phyloP scores from a whole-genome alignment of 2,888 invertebrate species.

The Myathropa florea region DNA sequence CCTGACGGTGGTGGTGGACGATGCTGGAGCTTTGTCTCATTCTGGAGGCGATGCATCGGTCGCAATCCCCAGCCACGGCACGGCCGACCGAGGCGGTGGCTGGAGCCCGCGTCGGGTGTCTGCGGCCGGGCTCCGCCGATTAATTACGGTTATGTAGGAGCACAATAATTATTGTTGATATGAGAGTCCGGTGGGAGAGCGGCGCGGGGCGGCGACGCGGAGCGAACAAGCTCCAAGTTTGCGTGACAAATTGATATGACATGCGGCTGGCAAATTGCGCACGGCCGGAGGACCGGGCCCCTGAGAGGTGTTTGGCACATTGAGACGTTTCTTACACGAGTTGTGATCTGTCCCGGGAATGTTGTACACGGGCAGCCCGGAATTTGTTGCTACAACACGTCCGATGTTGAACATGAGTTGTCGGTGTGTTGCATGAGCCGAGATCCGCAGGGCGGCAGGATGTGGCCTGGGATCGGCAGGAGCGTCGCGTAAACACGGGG shows the following conservation, averaged over 20 bases:
- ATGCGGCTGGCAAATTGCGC: conserved; percentile 67
- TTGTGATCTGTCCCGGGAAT: conserved; percentile 61
- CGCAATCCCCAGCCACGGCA: not conserved
- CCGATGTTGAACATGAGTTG: conserved; percentile 52
- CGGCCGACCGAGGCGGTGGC: not conserved
- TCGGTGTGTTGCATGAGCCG: not conserved
- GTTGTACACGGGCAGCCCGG: conserved; percentile 48
- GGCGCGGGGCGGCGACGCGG: conserved; percentile 11
- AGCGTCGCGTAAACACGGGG: not conserved
- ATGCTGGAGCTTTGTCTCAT: conserved; percentile 38
- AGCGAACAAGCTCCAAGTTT: conserved; percentile 61
- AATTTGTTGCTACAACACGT: conserved; percentile 51
- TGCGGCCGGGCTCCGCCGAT: conserved; percentile 37
- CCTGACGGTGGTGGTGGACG: not conserved
- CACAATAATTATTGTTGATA: conserved; percentile 71
- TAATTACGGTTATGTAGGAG: conserved; percentile 69
- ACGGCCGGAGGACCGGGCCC: not conserved
- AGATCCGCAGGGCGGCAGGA: not conserved
- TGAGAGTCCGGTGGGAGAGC: conserved; percentile 36
- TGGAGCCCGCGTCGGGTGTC: conserved; percentile 8
- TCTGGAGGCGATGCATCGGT: not conserved
- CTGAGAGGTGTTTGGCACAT: conserved; percentile 52
- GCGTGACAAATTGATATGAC: conserved; percentile 71
- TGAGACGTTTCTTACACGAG: conserved; percentile 36
- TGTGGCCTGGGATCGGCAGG: not conserved